Evolutionary conservation across 2,797 vertebrate genomes (phyloP).

Genomic region (Australoheros facetus): DNA sequence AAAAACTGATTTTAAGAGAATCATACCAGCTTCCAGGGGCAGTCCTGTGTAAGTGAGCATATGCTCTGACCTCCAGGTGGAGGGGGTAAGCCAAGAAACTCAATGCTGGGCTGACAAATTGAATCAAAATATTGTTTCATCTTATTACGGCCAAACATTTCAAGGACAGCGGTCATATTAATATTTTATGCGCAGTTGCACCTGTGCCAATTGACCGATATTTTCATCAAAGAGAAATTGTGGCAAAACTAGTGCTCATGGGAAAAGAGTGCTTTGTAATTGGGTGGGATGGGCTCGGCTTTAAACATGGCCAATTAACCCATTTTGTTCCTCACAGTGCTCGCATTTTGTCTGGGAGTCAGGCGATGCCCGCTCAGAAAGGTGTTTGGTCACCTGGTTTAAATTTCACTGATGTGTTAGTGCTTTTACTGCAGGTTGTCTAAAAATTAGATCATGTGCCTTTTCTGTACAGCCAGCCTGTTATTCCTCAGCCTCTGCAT

Average conservation of each 20-base stretch:
- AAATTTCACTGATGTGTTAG: not conserved
- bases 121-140: not conserved
- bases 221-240: not conserved
- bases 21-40: not conserved
- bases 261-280: not conserved
- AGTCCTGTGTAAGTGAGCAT: not conserved
- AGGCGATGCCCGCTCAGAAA: not conserved
- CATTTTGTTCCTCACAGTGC: not conserved
- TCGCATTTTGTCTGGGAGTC: not conserved
- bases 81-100: not conserved
- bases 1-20: conserved; percentile 10
- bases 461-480: not conserved
- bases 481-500: not conserved
- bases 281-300: not conserved
- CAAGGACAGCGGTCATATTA: not conserved
- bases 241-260: not conserved
- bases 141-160: not conserved
- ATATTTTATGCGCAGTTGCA: not conserved
- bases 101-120: not conserved
- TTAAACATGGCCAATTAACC: not conserved
- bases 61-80: conserved; percentile 6
- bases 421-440: not conserved
- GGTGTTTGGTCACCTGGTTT: not conserved
- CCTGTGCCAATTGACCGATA: not conserved
- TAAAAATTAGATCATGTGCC: not conserved